Evolutionary conservation across 2,113 vertebrate genomes (phyloP), one percentile per base, ranked within the genome.

Genomic region (Caloenas nicobarica): DNA sequence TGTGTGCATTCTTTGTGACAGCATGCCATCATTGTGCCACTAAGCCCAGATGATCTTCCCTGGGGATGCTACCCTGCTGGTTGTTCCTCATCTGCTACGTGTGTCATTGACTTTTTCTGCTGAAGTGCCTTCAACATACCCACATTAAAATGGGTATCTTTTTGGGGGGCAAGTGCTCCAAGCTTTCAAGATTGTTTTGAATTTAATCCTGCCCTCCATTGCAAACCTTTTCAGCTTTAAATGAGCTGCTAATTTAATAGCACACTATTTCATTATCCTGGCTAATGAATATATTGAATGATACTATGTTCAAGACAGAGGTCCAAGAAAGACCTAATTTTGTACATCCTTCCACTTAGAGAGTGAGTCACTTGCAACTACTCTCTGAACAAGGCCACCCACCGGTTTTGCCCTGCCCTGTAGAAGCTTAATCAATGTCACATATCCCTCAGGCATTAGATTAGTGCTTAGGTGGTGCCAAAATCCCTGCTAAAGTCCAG

Each of bases 1-100:
- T 0, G 2, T 9, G 10, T 21, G 71, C 0, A 1, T 44, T 74
- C 48, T 56, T 51, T 0, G 0, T 60, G 89, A 81, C 84, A 85
- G 69, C 42, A 9, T 17, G 54, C 71, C 82, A n/a, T 36, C 70
- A 2, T 2, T 50, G 79, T 90, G 74, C 66, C 71, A 34, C 83
- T 77, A 71, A 89, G 38, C 78, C 70, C 74, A 48, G 48, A 56
- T 56, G 84, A 92, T 70, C 84, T n/a, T 81, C 93, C 87, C 36
- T 10, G 66, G 73, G 73, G 91, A 79, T 71, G 51, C 42, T 42
- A 51, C 82, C 28, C 79, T 81, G 46, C 31, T 0, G 0, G 51
- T 44, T 1, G 1, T 13, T 81, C 78, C 80, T 83, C 77, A 81
- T 28, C 44, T 24, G 2, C 71, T 60, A 19, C 2, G 1, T 31